Base-by-base conservation (phyloP, 2,113 vertebrate species). In the Patagioenas fasciata region DNA sequence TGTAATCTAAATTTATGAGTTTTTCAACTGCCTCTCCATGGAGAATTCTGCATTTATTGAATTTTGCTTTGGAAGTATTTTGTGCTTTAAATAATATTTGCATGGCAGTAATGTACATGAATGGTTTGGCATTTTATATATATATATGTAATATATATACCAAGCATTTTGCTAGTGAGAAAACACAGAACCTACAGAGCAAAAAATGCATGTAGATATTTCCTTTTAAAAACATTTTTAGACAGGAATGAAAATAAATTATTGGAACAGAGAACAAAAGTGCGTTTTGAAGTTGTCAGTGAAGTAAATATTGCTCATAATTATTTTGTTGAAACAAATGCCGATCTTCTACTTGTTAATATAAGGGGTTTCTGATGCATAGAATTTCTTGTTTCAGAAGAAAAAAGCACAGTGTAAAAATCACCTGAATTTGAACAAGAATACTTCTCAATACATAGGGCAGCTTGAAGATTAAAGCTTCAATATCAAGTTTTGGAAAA, bases 1-100 rank as follows among this genome's bases (percentile, higher is more conserved):
- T 96, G 40, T 96, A 98, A 97, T 98, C 96, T 97, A 98, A 98
- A 98, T 97, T 98, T 98, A 95, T 96, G 97, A 98, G 89, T 96
- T 97, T 97, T 97, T 96, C 70, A 96, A 97, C 97, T 85, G 87
- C 60, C 84, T 97, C 95, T 96, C 93, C 95, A 94, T 11, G 80
- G 94, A 96, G 92, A 97, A 96, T 93, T 94, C 79, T 96, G 89
- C 97, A 98, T 98, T 98, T 98, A 98, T 93, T 97, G 94, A 97
- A 95, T 96, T 98, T 97, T 96, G 89, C 80, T 97, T 97, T 88
- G 95, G 84, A 96, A 95, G 69, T 80, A 80, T 73, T 93, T 94
- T 82, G 81, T 42, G 51, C 53, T 95, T 90, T 85, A 94, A 89
- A 92, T 86, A 93, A 92, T 75, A 93, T 67, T 92, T 93, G 50